phyloP scores from a whole-genome alignment of 1,140 invertebrate genomes.

The Nasonia vitripennis region DNA sequence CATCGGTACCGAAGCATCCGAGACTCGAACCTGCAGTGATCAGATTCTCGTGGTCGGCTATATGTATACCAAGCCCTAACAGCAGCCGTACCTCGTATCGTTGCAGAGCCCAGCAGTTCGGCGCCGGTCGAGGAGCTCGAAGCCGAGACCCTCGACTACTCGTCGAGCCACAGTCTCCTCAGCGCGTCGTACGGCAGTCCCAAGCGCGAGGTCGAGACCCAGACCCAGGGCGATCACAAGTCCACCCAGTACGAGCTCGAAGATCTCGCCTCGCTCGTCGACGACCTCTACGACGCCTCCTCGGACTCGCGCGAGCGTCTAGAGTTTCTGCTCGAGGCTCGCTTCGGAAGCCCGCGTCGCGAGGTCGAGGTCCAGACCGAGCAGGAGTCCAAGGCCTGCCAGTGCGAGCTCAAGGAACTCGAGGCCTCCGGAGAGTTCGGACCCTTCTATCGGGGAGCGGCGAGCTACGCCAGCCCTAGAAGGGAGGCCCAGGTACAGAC shows the following conservation, averaged over 20 bases:
- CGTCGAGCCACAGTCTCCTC: conserved; percentile 30
- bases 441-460: conserved; percentile 9
- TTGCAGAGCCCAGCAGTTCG: conserved; percentile 23
- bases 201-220: conserved; percentile 64
- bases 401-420: conserved; percentile 57
- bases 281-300: neutral
- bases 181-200: conserved; percentile 58
- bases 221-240: conserved; percentile 69
- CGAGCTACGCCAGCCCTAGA: conserved; percentile 52
- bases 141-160: conserved; percentile 39
- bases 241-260: conserved; percentile 66
- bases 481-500: conserved; percentile 68
- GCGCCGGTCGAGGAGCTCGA: conserved; percentile 46
- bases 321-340: conserved; percentile 53
- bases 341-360: conserved; percentile 58
- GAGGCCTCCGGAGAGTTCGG: conserved; percentile 12
- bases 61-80: too few species aligned
- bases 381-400: conserved; percentile 67
- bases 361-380: conserved; percentile 62
- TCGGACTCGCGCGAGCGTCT: conserved; percentile 54
- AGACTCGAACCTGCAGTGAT: neutral
- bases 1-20: neutral
- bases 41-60: too few species aligned
- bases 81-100: too few species aligned
- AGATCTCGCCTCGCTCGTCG: conserved; percentile 55